Evolutionary conservation across 1,140 invertebrate genomes (phyloP), one percentile per base, ranked within the genome.

Genomic region (Bombus polaris): DNA sequence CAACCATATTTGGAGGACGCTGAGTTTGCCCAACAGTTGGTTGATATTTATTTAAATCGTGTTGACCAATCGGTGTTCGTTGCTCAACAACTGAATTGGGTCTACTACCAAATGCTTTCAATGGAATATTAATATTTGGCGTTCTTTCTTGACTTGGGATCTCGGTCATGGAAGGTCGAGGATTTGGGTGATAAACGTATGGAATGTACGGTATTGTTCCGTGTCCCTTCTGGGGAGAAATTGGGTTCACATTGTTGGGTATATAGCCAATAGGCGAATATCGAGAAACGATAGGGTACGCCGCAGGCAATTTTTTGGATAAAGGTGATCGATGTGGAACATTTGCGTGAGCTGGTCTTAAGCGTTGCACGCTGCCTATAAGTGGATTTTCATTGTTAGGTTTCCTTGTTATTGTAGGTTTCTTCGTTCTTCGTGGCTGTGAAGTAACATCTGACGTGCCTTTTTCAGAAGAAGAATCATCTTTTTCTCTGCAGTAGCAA

Each of bases 401-500:
- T 28, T 57, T 71, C 0, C 9, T 75, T 5, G 66, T 37, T 9
- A 39, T 8, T 13, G 86, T 80, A 12, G 25, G 22, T 32, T 57
- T 76, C 35, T 22, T 71, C 6, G 74, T 13, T 25, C 12, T 42
- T 35, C 12, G 22, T 9, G 22, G 9, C 25, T 62, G 70, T 15
- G 66, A 9, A 68, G 47, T 32, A 12, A 74, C 18, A 15, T 28
- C 12, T 4, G 62, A 4, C 6, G 35, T 0, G 1, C 32, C 62
- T 47, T 66, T 53, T 12, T 28, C 37, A 12, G 22, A 59, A 3
- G 59, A n/a, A 4, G 59, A 28, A 32, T 65, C 44, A 15, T 57
- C 35, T 13, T 89, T 82, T 42, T 90, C 77, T 22, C 75, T 57
- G 57, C 92, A 93, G 18, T 88, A 89, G 44, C 93, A 94, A 73